phyloP scores from a whole-genome alignment of 2,888 invertebrate species.

The Drosophila niveifrons region DNA sequence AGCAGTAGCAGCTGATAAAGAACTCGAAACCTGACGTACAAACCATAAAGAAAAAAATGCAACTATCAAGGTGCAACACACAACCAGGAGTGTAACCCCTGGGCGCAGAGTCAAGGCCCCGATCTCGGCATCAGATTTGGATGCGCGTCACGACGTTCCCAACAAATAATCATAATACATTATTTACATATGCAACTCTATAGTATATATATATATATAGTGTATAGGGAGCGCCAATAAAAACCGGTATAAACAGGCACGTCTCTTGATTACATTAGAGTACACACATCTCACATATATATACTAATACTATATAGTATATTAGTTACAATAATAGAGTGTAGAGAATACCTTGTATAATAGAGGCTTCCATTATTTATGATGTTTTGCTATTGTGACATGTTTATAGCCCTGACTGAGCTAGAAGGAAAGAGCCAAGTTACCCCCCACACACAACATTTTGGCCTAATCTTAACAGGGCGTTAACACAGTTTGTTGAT shows the following conservation, averaged over 20 bases:
- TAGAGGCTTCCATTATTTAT: conserved; percentile 12
- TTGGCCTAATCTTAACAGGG: conserved; percentile 17
- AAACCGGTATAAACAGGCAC: conserved; percentile 58
- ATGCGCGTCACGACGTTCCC: conserved; percentile 51
- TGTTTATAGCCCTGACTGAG: not conserved
- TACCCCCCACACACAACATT: conserved; percentile 9
- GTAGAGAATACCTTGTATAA: conserved; percentile 8
- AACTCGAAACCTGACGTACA: conserved; percentile 34
- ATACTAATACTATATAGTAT: conserved; percentile 17
- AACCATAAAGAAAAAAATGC: conserved; percentile 18
- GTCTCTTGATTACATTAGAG: conserved; percentile 32
- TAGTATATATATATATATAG: conserved; percentile 9
- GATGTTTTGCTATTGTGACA: conserved; percentile 5
- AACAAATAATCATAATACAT: conserved; percentile 28
- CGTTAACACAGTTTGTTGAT: conserved; percentile 12
- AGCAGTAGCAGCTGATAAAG: conserved; percentile 37
- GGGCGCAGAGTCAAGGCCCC: conserved; percentile 48
- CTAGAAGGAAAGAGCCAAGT: too few species aligned
- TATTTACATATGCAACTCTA: conserved; percentile 6
- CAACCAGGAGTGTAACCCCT: conserved; percentile 31
- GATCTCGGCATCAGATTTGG: conserved; percentile 41
- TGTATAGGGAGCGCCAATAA: conserved; percentile 24
- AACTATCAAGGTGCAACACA: conserved; percentile 5
- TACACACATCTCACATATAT: too few species aligned
- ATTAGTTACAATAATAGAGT: conserved; percentile 11